Percentiles rank a stretch among this genome's conserved stretches.
These are phyloP conservation scores for Scotopteryx bipunctaria DNA, from an alignment of 2,888 invertebrate species.

Conservation along the genomic window DNA sequence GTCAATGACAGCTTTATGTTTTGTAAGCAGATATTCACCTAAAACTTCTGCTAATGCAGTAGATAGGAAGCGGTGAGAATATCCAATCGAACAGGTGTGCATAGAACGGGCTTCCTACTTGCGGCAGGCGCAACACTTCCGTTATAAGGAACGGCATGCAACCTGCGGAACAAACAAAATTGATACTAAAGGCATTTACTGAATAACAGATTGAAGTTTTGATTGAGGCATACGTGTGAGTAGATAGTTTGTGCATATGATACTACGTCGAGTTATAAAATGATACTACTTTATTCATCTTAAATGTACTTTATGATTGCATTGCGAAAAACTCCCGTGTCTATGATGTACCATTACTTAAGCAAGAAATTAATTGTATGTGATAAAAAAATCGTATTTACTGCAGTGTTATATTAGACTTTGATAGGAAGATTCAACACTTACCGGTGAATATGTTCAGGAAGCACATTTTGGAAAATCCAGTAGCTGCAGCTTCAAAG, in stretches of 20 bases:
- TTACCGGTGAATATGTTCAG: conserved; percentile 86
- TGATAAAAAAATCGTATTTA: no score
- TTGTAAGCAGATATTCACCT: conserved; percentile 51
- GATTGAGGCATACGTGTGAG: background rate
- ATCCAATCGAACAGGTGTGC: conserved; percentile 87
- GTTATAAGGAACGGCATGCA: conserved; percentile 88
- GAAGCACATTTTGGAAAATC: conserved; percentile 89
- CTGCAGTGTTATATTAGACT: background rate
- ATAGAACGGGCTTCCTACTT: conserved; percentile 84
- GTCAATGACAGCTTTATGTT: conserved; percentile 4
- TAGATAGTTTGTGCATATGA: background rate
- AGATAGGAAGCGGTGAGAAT: conserved; percentile 88
- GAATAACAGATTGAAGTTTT: background rate
- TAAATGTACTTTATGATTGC: no score
- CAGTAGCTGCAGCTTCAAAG: conserved; percentile 89
- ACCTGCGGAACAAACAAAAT: conserved; percentile 75
- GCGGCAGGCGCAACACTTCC: conserved; percentile 86
- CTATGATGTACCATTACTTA: no score
- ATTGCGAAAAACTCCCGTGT: no score
- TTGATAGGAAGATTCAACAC: background rate
- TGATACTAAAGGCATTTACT: conserved; percentile 18
- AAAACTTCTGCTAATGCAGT: conserved; percentile 74
- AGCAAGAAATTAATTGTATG: no score
- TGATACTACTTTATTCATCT: no score
- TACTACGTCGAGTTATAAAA: no score